These are phyloP conservation scores for Cantharis rufa DNA, from an alignment of 2,888 invertebrate genomes.

Conservation along the genomic window DNA sequence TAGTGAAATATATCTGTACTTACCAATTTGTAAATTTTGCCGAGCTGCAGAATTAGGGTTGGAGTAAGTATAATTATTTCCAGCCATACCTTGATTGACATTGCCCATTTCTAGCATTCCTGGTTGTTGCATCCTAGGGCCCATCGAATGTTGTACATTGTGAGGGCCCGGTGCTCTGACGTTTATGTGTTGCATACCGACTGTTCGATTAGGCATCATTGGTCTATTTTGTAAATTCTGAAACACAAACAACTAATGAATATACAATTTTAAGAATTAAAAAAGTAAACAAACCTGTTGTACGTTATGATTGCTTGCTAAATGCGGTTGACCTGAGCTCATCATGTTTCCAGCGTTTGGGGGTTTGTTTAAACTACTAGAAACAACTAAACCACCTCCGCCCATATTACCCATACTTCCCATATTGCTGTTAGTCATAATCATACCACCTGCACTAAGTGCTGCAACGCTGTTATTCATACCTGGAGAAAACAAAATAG, in stretches of 20 bases:
- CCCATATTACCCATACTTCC: conserved; percentile 72
- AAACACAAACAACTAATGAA: conserved; percentile 33
- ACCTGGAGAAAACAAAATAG: conserved; percentile 53
- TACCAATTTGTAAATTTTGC: conserved; percentile 54
- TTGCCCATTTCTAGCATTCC: conserved; percentile 57
- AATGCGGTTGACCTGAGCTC: conserved; percentile 60
- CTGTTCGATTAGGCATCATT: conserved; percentile 62
- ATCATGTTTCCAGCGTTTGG: conserved; percentile 64
- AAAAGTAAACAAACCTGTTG: conserved; percentile 50
- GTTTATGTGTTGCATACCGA: conserved; percentile 58
- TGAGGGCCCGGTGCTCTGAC: conserved; percentile 50
- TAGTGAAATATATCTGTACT: conserved; percentile 35
- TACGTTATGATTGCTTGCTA: conserved; percentile 52
- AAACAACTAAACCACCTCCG: conserved; percentile 72
- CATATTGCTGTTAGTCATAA: conserved; percentile 77
- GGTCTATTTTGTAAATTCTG: conserved; percentile 80
- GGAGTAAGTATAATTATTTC: conserved; percentile 59
- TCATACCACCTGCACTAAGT: conserved; percentile 64
- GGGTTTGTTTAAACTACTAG: conserved; percentile 77
- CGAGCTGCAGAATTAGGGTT: conserved; percentile 61
- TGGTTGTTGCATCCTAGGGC: conserved; percentile 65
- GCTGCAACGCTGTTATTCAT: conserved; percentile 70
- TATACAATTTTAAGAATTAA: neutral
- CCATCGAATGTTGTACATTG: conserved; percentile 58
- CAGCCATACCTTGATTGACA: conserved; percentile 62